These are phyloP conservation scores for Phoenicopterus ruber DNA, from an alignment of 2,113 vertebrate genomes.

Conservation along the genomic window DNA sequence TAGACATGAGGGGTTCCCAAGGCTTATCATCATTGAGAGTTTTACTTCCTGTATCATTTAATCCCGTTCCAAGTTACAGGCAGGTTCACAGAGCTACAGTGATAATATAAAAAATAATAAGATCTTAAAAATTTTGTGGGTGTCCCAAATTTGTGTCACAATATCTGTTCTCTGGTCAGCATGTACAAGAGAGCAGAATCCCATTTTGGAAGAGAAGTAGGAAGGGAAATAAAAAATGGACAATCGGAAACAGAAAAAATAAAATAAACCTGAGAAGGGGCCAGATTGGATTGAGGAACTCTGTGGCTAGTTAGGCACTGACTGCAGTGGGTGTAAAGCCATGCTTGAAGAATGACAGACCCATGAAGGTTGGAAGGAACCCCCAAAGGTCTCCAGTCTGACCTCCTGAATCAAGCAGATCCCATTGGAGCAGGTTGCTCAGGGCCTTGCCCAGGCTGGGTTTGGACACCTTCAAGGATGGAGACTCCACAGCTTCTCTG, in stretches of 20 bases:
- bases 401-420: neutral
- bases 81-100: neutral
- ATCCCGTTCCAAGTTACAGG: neutral
- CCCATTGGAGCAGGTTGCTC: neutral
- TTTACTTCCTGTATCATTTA: neutral
- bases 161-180: neutral
- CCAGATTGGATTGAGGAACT: neutral
- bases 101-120: neutral
- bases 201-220: neutral
- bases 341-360: neutral
- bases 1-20: neutral
- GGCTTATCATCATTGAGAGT: neutral
- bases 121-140: neutral
- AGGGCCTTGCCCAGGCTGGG: neutral
- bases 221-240: neutral
- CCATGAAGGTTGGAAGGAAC: rapidly evolving
- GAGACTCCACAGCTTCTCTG: neutral
- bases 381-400: neutral
- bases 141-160: neutral
- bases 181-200: neutral
- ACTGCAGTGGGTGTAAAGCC: neutral
- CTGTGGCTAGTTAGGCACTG: neutral
- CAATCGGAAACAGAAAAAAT: neutral
- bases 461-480: neutral
- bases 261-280: neutral